Conservation (phyloP, 2,113 vertebrate genomes). For the Hylia prasina region DNA sequence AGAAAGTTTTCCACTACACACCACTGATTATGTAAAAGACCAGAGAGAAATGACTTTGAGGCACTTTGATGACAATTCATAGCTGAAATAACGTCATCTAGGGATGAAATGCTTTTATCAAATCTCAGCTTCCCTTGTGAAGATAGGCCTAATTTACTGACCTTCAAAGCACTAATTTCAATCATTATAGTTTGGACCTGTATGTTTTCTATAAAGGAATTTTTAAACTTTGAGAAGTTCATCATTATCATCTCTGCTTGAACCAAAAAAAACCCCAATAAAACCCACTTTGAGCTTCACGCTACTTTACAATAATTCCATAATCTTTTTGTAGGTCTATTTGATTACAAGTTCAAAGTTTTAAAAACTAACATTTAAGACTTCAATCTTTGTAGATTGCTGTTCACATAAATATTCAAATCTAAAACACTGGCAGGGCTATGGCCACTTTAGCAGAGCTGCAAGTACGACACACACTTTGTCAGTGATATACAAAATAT, state of each 20-base stretch:
- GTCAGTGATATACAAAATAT: neutral
- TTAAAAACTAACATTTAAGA: neutral
- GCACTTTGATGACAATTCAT: neutral
- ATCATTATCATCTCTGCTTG: neutral
- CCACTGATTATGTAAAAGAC: neutral
- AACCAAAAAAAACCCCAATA: rapidly evolving
- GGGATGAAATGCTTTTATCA: neutral
- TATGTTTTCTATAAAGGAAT: neutral
- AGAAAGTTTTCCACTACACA: neutral
- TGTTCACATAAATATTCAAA: neutral
- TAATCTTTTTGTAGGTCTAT: neutral
- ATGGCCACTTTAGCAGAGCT: neutral
- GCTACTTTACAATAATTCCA: neutral
- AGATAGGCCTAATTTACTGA: conserved; percentile 1
- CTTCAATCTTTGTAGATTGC: neutral
- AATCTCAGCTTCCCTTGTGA: neutral
- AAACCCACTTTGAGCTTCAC: neutral
- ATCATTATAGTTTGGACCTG: neutral
- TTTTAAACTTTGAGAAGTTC: neutral
- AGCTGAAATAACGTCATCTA: neutral
- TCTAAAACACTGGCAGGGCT: neutral
- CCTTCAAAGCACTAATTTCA: neutral
- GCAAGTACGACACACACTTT: neutral
- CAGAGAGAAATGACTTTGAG: neutral
- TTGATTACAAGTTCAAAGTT: neutral